These are phyloP conservation scores for Meandrusa payeni DNA, from an alignment of 2,888 invertebrate genomes.

Conservation along the genomic window DNA sequence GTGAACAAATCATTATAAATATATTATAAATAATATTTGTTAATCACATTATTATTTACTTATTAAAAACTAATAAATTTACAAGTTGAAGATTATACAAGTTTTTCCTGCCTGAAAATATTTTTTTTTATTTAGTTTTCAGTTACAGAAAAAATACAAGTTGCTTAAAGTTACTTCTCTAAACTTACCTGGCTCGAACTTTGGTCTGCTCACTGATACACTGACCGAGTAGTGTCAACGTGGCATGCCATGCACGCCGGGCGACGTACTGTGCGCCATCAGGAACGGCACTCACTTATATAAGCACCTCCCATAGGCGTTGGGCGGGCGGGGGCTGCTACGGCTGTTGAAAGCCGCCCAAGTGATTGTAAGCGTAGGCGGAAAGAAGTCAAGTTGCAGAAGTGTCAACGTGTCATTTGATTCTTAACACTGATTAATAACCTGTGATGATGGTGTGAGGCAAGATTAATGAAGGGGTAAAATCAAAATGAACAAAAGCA, in stretches of 20 bases:
- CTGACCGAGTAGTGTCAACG: conserved; percentile 21
- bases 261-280: conserved; percentile 27
- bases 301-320: conserved; percentile 34
- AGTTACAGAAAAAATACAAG: too few relatives aligned
- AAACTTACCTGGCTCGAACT: conserved; percentile 21
- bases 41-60: too few relatives aligned
- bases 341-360: conserved; percentile 22
- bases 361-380: conserved; percentile 18
- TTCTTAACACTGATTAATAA: conserved; percentile 3
- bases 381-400: conserved; percentile 6
- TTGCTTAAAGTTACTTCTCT: too few relatives aligned
- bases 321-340: conserved; percentile 30
- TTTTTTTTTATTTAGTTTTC: too few relatives aligned
- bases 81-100: too few relatives aligned
- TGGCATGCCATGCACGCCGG: conserved; percentile 27
- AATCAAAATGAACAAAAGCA: too few relatives aligned
- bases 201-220: conserved; percentile 5
- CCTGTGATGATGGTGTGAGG: too few relatives aligned
- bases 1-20: too few relatives aligned
- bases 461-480: too few relatives aligned
- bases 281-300: conserved; percentile 27
- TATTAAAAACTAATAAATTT: too few relatives aligned
- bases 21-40: too few relatives aligned
- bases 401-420: background rate
- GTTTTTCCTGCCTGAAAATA: too few relatives aligned